phyloP scores from a whole-genome alignment of 2,797 vertebrate genomes.

The Sebastes dallii region DNA sequence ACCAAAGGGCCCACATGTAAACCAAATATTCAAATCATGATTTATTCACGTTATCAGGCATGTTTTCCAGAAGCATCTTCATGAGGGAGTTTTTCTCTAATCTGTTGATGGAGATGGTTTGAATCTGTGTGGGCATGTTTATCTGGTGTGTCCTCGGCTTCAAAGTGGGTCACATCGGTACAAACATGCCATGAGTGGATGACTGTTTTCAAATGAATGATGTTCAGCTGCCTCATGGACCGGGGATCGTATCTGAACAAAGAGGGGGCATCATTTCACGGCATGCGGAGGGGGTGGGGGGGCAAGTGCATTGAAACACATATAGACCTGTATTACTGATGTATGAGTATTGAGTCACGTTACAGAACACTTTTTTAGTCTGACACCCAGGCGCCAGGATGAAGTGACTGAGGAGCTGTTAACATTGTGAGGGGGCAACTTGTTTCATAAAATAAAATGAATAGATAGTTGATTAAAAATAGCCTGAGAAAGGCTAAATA shows the following conservation, averaged over 20 bases:
- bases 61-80: slow-evolving; percentile 7
- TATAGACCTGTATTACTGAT: neutral
- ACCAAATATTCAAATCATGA: neutral
- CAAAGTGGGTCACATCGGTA: slow-evolving; percentile 9
- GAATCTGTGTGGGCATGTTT: neutral
- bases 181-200: neutral
- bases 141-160: neutral
- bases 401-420: neutral
- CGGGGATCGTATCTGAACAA: too few relatives aligned
- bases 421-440: too few relatives aligned
- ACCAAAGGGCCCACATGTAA: neutral
- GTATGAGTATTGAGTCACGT: neutral
- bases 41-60: neutral
- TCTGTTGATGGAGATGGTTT: neutral
- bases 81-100: neutral
- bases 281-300: too few relatives aligned
- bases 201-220: neutral
- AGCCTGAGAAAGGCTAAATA: neutral
- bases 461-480: neutral
- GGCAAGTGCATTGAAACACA: neutral
- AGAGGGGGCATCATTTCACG: too few relatives aligned
- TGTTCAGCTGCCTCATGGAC: neutral
- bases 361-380: neutral
- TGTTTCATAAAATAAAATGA: neutral
- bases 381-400: neutral